phyloP scores from a whole-genome alignment of 2,888 invertebrate genomes.

The Chromoteleia sp. region DNA sequence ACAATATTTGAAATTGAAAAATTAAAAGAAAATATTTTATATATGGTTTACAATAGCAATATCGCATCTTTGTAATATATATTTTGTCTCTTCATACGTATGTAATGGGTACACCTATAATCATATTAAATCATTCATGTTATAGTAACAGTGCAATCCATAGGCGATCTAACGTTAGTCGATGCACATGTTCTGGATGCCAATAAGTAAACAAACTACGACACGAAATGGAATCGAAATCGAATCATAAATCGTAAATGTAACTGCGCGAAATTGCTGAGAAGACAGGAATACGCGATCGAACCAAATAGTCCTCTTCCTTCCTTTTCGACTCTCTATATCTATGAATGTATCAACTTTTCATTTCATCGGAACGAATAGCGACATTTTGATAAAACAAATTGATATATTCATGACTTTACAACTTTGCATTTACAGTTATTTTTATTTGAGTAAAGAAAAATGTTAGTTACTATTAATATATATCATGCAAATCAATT shows the following conservation, averaged over 20 bases:
- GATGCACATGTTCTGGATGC: constrained; percentile 59
- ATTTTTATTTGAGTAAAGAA: neutral
- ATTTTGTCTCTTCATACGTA: neutral
- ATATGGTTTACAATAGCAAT: too few species aligned
- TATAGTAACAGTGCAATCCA: neutral
- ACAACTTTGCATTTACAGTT: constrained; percentile 6
- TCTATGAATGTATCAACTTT: constrained; percentile 33
- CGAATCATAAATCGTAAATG: constrained; percentile 77
- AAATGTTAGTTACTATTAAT: neutral
- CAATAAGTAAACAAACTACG: constrained; percentile 77
- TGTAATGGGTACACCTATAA: constrained; percentile 5
- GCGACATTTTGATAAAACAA: constrained; percentile 36
- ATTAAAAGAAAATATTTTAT: too few species aligned
- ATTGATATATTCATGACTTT: constrained; percentile 42
- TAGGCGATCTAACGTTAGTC: constrained; percentile 24
- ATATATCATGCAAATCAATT: too few species aligned
- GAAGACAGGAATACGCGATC: constrained; percentile 70
- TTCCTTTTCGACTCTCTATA: constrained; percentile 30
- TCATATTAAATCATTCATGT: constrained; percentile 22
- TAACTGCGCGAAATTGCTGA: constrained; percentile 73
- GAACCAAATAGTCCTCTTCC: constrained; percentile 35
- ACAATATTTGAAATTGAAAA: too few species aligned
- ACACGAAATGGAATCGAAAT: constrained; percentile 78
- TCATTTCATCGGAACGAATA: constrained; percentile 34
- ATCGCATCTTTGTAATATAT: neutral